A percentile compares a stretch with the other conserved stretches of the same genome.
phyloP scores from a whole-genome alignment of 2,113 vertebrate species.

The Sander vitreus region DNA sequence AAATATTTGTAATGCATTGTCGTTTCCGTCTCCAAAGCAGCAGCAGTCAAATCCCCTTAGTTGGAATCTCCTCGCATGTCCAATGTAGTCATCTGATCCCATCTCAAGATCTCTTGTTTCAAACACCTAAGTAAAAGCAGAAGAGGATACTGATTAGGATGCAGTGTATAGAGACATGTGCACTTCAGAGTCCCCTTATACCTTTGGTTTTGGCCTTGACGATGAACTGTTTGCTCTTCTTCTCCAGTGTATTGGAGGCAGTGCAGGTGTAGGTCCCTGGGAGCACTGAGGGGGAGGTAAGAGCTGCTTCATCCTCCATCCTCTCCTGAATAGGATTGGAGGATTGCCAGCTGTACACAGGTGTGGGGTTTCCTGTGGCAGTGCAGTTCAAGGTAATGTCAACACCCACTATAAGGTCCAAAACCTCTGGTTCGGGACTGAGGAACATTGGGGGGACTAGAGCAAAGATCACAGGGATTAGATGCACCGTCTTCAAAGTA shows the following conservation, averaged over 20 bases:
- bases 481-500: not conserved
- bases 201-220: slow-evolving; percentile 75
- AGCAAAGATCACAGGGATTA: slow-evolving; percentile 23
- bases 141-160: slow-evolving; percentile 38
- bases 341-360: slow-evolving; percentile 78
- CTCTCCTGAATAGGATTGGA: slow-evolving; percentile 54
- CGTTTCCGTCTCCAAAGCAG: slow-evolving; percentile 33
- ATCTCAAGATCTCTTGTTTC: slow-evolving; percentile 30
- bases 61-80: slow-evolving; percentile 25
- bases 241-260: slow-evolving; percentile 77
- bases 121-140: slow-evolving; percentile 64
- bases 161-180: not conserved
- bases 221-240: slow-evolving; percentile 80
- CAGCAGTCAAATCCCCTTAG: slow-evolving; percentile 45
- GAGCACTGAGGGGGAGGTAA: slow-evolving; percentile 70
- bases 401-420: slow-evolving; percentile 71
- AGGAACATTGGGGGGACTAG: slow-evolving; percentile 79
- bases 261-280: slow-evolving; percentile 81
- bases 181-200: slow-evolving; percentile 16
- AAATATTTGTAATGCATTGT: slow-evolving; percentile 54
- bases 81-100: slow-evolving; percentile 30
- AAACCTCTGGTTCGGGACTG: slow-evolving; percentile 71
- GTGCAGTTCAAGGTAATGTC: slow-evolving; percentile 79
- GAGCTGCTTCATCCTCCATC: slow-evolving; percentile 61
- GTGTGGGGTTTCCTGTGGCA: slow-evolving; percentile 76